These are phyloP conservation scores for Tupiocoris notatus DNA, from an alignment of 2,888 invertebrate species.

Conservation along the genomic window DNA sequence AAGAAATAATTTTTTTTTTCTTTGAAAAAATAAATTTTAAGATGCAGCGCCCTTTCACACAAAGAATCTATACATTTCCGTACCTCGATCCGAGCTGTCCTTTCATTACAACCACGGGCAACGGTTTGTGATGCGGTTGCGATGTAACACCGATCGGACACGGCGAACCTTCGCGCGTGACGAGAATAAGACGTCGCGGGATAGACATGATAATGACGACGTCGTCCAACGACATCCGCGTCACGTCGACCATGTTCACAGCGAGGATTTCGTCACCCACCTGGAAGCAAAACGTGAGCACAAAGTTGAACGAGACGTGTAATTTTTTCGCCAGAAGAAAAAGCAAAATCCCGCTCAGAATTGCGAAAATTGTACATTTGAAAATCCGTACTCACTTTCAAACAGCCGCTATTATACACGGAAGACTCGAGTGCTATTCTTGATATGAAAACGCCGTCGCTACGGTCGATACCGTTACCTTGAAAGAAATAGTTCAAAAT, in stretches of 20 bases:
- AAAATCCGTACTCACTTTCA: conserved; percentile 60
- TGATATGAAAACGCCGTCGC: conserved; percentile 97
- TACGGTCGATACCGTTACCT: conserved; percentile 90
- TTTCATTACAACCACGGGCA: conserved; percentile 85
- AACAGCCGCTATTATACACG: conserved; percentile 94
- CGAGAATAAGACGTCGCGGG: conserved; percentile 89
- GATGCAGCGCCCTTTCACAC: too few species aligned
- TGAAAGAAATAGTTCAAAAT: neutral
- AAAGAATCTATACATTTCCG: too few species aligned
- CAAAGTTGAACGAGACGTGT: too few species aligned
- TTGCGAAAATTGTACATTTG: conserved; percentile 53
- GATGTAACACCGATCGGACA: conserved; percentile 54
- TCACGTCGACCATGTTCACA: conserved; percentile 96
- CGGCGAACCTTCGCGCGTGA: conserved; percentile 73
- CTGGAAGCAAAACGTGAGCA: neutral
- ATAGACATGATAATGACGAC: conserved; percentile 99
- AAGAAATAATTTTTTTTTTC: too few species aligned
- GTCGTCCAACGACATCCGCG: conserved; percentile 96
- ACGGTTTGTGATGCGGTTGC: conserved; percentile 75
- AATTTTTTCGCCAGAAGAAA: too few species aligned
- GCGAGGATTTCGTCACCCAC: conserved; percentile 98
- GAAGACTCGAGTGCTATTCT: conserved; percentile 93
- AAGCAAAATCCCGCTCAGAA: too few species aligned
- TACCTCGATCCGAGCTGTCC: conserved; percentile 36
- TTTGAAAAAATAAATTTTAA: too few species aligned